Percentiles rank a stretch among this genome's conserved stretches.
Evolutionary conservation across 1,140 invertebrate species (phyloP).

Genomic region (Listronotus bonariensis): DNA sequence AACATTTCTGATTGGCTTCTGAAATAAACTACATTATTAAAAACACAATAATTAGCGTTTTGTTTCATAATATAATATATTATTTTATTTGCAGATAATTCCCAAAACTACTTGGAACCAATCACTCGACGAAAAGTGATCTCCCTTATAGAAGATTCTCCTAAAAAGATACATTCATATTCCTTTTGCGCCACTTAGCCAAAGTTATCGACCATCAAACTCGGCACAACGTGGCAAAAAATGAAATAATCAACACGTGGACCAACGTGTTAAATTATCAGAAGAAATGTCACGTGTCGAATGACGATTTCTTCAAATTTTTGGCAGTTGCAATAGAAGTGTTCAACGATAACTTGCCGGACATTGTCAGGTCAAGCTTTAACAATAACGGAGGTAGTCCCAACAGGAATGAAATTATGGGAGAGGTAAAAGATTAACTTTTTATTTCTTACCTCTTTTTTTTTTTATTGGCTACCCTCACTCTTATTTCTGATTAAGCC

Average conservation of each 20-base stretch:
- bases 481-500: too few species aligned
- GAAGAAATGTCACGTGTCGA: slow-evolving; percentile 15
- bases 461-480: too few species aligned
- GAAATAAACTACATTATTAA: too few species aligned
- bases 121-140: slow-evolving; percentile 23
- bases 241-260: slow-evolving; percentile 33
- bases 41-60: too few species aligned
- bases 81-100: slow-evolving; percentile 25
- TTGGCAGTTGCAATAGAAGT: slow-evolving; percentile 27
- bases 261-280: slow-evolving; percentile 29
- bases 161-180: slow-evolving; percentile 78
- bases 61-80: too few species aligned
- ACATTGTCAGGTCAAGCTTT: slow-evolving; percentile 30
- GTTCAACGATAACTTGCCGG: slow-evolving; percentile 31
- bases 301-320: slow-evolving; percentile 30
- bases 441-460: too few species aligned
- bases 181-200: slow-evolving; percentile 89
- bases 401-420: slow-evolving; percentile 19
- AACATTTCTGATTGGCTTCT: too few species aligned
- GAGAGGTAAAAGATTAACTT: slow-evolving; percentile 11
- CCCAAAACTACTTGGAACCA: slow-evolving; percentile 28
- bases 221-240: slow-evolving; percentile 12
- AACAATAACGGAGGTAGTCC: slow-evolving; percentile 6
- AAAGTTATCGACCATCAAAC: slow-evolving; percentile 77
- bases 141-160: slow-evolving; percentile 26